A percentile compares a stretch with the other conserved stretches of the same genome.
phyloP scores from a whole-genome alignment of 1,140 invertebrate species.

The Drosophila chauvacae region DNA sequence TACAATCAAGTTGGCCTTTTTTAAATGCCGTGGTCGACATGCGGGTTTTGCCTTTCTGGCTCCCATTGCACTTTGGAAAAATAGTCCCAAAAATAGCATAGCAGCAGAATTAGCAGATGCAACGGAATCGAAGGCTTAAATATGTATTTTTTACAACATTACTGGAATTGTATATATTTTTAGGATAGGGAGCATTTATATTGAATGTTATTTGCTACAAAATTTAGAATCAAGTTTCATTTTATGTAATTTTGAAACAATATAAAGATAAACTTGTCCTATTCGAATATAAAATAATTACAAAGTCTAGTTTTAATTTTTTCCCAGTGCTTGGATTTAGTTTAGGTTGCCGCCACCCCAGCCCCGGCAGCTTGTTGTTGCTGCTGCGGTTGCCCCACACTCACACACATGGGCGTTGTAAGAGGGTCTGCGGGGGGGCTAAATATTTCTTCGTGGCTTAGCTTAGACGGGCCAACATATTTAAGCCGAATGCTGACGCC shows the following conservation, averaged over 20 bases:
- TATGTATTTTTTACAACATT: not conserved
- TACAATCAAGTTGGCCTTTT: conserved; percentile 81
- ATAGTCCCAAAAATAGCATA: not conserved
- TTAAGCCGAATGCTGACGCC: conserved; percentile 66
- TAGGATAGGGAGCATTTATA: too few species aligned
- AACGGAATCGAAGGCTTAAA: not conserved
- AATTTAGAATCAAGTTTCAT: not conserved
- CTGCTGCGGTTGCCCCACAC: conserved; percentile 53
- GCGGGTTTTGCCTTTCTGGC: conserved; percentile 59
- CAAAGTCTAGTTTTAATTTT: not conserved
- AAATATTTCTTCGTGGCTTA: conserved; percentile 82
- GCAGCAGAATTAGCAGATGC: not conserved
- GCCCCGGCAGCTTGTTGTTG: conserved; percentile 51
- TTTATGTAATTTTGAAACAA: too few species aligned
- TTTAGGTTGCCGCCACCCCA: conserved; percentile 9
- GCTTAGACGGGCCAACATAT: conserved; percentile 70
- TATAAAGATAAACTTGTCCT: too few species aligned
- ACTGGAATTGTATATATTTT: not conserved
- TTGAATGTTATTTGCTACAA: not conserved
- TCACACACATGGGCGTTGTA: conserved; percentile 38
- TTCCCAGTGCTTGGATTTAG: conserved; percentile 4
- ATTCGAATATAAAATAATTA: not conserved
- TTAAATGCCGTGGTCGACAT: conserved; percentile 80
- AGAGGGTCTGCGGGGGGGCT: conserved; percentile 2
- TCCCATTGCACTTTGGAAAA: conserved; percentile 24